Base-by-base conservation (phyloP, 2,113 vertebrate genomes). In the Brachypodius melanocephalos region DNA sequence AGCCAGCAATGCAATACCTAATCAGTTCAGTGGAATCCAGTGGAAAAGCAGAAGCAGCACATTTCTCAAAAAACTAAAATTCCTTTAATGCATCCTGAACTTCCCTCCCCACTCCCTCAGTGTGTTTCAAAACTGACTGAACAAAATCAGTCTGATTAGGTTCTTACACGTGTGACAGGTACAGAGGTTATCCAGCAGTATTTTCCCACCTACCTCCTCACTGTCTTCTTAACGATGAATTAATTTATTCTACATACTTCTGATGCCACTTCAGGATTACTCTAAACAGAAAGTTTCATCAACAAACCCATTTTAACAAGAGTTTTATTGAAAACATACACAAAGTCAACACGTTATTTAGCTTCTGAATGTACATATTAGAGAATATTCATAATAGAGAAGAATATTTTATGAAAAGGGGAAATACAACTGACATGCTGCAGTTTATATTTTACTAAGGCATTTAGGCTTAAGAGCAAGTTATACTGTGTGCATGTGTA, bases 251-350 rank as follows among this genome's bases (percentile, higher is more conserved):
- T 28, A 63, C 5, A 6, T 57, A 72, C 25, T 82, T 79, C 36
- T 73, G 49, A 54, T 49, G 31, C 8, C 29, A 66, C 31, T 69
- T 29, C 18, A 69, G 14, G 17, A 28, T 63, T 69, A 74, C 24
- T 69, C 72, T 28, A 42, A 88, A 79, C 17, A 89, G 74, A 95
- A 79, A 91, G 62, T 81, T 88, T 58, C 55, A 91, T 17, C 75
- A 77, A 76, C 17, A 40, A 71, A 94, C 8, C 5, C 28, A 67
- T 89, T 97, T 97, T 97, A 96, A 96, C 46, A 97, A 97, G 86
- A 88, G 45, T 98, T 98, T 98, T 98, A 97, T 97, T 97, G 95
- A 98, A 98, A 98, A 98, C 94, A 96, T 97, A 97, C 94, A 97
- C 88, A 97, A 97, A 98, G 82, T 95, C 48, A 90, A 97, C 93